Base-by-base conservation (phyloP, 2,888 invertebrate species). In the Oegoconia quadripuncta region DNA sequence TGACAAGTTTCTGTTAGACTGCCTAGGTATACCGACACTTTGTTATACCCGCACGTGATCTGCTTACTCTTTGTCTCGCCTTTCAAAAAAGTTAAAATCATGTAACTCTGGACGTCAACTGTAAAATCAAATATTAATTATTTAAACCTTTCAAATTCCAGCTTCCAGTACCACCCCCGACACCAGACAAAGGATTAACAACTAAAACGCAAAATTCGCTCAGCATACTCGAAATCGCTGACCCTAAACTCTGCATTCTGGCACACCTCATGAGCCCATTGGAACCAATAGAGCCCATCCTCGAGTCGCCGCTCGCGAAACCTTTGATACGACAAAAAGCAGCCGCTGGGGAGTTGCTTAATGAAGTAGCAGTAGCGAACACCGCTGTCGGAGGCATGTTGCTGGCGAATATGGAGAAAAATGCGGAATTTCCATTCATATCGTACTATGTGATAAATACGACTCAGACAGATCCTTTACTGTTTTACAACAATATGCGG, bases 361-460 rank as follows among this genome's bases (percentile, higher is more conserved):
- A 89, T 29, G 95, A 95, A 62, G 91, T 94, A 3, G 92, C 92
- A 3, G 74, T 91, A 74, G 93, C 91, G 8, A 93, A 93, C 65
- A 92, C 91, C 0, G 93, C 93, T 1, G 90, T 92, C 1, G 93
- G 93, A 3, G 95, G 94, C 37, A 96, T 96, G 92, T 76, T 96
- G n/a, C 78, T 96, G 33, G 94, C 95, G 11, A 96, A 96, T 64
- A 95, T 96, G 94, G 96, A 96, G 68, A 92, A 92, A 66, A 93
- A 93, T 68, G 96, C 95, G 23, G 96, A 96, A 67, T 97, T 96
- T 67, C 96, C 96, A 9, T 96, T 96, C 83, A 96, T 97, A 88
- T 91, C 95, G 9, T 95, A 96, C 74, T 96, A 96, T 81, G 91
- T 96, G 64, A 93, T 97, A 80, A 96, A 96, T 74, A 95, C 95